A percentile compares a stretch with the other conserved stretches of the same genome.
Conservation (phyloP, 1,140 invertebrate species). For the Drosophila sp. region DNA sequence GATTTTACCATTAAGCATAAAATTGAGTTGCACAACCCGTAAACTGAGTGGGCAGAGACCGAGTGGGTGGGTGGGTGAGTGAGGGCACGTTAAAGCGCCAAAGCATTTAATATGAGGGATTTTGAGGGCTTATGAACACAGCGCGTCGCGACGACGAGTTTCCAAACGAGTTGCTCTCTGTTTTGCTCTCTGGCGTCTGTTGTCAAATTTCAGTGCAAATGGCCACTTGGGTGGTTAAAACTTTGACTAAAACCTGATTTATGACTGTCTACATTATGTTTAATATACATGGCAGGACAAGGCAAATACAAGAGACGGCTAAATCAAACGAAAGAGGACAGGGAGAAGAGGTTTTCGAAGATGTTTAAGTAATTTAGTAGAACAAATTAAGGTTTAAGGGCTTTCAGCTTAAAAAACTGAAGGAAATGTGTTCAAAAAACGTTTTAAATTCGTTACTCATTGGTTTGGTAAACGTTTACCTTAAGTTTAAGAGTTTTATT, state of each 20-base stretch:
- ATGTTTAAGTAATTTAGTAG: not conserved
- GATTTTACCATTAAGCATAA: conserved; percentile 47
- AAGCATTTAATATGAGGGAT: conserved; percentile 60
- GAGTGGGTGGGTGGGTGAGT: too few species aligned
- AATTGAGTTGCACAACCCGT: conserved; percentile 58
- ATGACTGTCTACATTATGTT: conserved; percentile 13
- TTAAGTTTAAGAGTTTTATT: too few species aligned
- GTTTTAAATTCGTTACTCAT: too few species aligned
- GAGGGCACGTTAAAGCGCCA: conserved; percentile 23
- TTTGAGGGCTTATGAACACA: conserved; percentile 44
- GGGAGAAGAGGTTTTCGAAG: not conserved
- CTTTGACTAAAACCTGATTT: conserved; percentile 35
- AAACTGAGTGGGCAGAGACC: not conserved
- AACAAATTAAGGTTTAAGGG: too few species aligned
- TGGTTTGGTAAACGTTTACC: too few species aligned
- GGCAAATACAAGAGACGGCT: not conserved
- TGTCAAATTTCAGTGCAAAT: conserved; percentile 26
- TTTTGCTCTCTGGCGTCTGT: conserved; percentile 5
- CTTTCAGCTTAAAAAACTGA: too few species aligned
- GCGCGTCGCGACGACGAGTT: conserved; percentile 12
- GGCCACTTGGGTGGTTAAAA: conserved; percentile 21
- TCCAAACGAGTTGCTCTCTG: conserved; percentile 2
- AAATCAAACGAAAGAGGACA: not conserved
- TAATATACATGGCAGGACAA: not conserved
- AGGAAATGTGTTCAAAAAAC: too few species aligned